Base-by-base conservation (phyloP, 2,888 invertebrate genomes). In the Drosophila niveifrons region DNA sequence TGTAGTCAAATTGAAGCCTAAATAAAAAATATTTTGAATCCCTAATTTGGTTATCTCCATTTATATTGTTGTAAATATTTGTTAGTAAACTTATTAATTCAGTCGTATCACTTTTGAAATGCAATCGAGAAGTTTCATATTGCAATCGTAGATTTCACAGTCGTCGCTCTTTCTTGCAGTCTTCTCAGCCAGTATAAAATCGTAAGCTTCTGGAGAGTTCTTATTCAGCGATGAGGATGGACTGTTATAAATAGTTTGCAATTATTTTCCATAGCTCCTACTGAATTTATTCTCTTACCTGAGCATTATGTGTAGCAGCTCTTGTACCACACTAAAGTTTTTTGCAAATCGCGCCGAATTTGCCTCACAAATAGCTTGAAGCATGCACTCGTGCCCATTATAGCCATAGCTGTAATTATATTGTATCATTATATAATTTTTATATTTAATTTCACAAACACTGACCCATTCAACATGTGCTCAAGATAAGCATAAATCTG, bases 361-460 rank as follows among this genome's bases (percentile, higher is more conserved):
- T 3, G 88, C 83, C 34, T 91, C 90, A 62, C 91, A 91, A 28
- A 91, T 90, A 0, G 91, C 82, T 50, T 86, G 80, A 11, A 91
- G 62, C 17, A 91, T 44, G 36, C 91, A 91, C 29, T 88, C 88
- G n/a, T 75, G 80, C 0, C 91, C 91, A 3, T 85, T 86, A 53
- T 88, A 89, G 1, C 91, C 91, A 28, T 90, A 88, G 2, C 91
- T 91, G 23, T 23, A 4, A 23, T 23, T 4, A 11, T n/a, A 36
- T 11, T n/a, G 6, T 36, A 4, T 4, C n/a, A 6, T n/a, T 36
- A 36, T n/a, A 4, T 36, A 28, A 4, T 18, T 1, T 8, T 6
- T 15, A 17, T n/a, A 34, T 29, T 29, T 53, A 13, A 8, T 11
- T 11, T 8, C 3, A 3, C 36, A 36, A n/a, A 17, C 2, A 62